Base-by-base conservation (phyloP, 2,797 vertebrate species). In the Staurois parvus region DNA sequence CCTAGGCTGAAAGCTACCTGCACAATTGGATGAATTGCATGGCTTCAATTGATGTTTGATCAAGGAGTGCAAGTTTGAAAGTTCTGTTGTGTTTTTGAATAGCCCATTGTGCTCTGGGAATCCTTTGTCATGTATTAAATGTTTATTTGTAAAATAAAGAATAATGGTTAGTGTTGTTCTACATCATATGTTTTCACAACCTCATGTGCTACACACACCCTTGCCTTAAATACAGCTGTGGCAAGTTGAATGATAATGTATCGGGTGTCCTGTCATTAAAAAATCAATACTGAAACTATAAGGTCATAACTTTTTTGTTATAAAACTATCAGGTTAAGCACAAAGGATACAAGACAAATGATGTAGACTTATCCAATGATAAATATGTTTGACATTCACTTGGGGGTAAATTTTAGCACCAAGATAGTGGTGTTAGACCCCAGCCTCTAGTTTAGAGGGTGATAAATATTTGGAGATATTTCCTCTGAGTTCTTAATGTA, bases 401-500 rank as follows among this genome's bases (percentile, higher is more conserved):
- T n/a, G 68, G 68, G 26, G 45, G 52, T 26, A 81, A 72, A 81
- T 73, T 62, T n/a, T 81, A 17, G 32, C 13, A 73, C 15, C 68
- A 72, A 24, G 30, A 56, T 68, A 72, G 32, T 29, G 56, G 79
- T 26, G 70, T 24, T 30, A 80, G 69, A 72, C 79, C 30, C 15
- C 34, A 32, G 64, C 64, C 48, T 34, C 79, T 56, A 66, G 52
- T 67, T 80, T 72, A 72, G 69, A 68, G 59, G 59, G 37, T 34
- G 79, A 81, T 72, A 56, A 70, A 72, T 81, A 81, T 81, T 72
- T 81, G 69, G 48, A 72, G 52, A 81, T 72, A 81, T 81, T 81
- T 81, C 48, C 79, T 81, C 24, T 17, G 45, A 81, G 79, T 62
- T 59, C 52, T 37, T 81, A 81, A 81, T 73, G 79, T 68, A 81